phyloP scores from a whole-genome alignment of 2,797 vertebrate genomes.

The Menidia menidia region DNA sequence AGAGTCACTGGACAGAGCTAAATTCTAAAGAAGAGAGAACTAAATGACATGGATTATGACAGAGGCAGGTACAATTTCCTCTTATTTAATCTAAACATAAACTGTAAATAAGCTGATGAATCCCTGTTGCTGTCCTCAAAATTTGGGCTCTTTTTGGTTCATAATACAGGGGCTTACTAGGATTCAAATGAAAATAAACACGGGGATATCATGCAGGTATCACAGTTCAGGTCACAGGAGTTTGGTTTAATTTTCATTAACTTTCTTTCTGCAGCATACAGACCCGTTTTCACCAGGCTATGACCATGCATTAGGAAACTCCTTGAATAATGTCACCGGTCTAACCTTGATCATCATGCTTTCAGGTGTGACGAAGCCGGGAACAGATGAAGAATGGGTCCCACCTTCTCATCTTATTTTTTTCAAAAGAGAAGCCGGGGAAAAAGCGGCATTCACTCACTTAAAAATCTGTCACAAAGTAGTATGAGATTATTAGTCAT shows the following conservation, averaged over 20 bases:
- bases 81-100: background rate
- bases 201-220: no score
- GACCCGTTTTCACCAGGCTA: background rate
- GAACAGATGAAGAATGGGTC: background rate
- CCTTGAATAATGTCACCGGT: no score
- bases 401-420: background rate
- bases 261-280: no score
- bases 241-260: no score
- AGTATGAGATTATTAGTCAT: background rate
- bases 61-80: slow-evolving; percentile 1
- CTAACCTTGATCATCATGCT: background rate
- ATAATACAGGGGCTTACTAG: no score
- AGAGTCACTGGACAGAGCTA: background rate
- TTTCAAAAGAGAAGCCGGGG: background rate
- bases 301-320: background rate
- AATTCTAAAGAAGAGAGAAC: no score
- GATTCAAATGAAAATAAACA: no score
- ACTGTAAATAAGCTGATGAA: background rate
- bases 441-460: background rate
- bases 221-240: no score
- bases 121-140: no score
- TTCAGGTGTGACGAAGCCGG: background rate
- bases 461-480: background rate
- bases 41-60: background rate
- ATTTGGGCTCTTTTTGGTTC: no score